phyloP scores from a whole-genome alignment of 2,888 invertebrate species.

The Leptarthrus brevirostris region DNA sequence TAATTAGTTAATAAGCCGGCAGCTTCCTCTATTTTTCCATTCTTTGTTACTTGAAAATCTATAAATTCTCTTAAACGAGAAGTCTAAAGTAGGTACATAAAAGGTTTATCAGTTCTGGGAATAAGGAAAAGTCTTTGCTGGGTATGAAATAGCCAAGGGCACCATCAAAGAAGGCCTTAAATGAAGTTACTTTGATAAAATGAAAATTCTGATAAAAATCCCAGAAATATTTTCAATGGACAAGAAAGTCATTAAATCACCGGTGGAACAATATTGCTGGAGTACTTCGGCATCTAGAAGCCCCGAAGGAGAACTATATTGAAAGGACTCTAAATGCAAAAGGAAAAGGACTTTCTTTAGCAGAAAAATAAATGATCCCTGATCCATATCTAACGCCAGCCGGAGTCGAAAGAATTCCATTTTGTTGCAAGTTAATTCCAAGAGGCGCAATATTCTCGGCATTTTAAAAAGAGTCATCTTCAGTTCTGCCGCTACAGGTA shows the following conservation, averaged over 20 bases:
- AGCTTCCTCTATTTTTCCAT: neutral
- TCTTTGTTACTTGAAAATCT: neutral
- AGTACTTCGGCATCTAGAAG: neutral
- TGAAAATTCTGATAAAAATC: constrained; percentile 11
- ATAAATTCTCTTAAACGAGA: constrained; percentile 27
- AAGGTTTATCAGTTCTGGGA: constrained; percentile 12
- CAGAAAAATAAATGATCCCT: neutral
- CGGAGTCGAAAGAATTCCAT: neutral
- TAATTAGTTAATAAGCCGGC: neutral
- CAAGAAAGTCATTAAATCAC: constrained; percentile 21
- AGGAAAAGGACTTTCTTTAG: neutral
- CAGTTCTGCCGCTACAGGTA: neutral
- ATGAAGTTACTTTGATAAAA: constrained; percentile 22
- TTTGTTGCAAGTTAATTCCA: constrained; percentile 24
- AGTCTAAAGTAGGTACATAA: constrained; percentile 25
- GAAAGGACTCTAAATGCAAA: constrained; percentile 5
- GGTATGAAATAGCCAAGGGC: constrained; percentile 12
- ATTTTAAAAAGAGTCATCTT: constrained; percentile 2
- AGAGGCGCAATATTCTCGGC: neutral
- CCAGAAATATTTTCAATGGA: constrained; percentile 13
- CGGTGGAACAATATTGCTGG: neutral
- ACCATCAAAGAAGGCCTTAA: constrained; percentile 14
- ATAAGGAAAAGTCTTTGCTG: constrained; percentile 8
- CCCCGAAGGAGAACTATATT: neutral
- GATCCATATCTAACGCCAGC: constrained; percentile 11